Conservation (phyloP, 2,797 vertebrate genomes). For the Poeciliopsis presidionis region DNA sequence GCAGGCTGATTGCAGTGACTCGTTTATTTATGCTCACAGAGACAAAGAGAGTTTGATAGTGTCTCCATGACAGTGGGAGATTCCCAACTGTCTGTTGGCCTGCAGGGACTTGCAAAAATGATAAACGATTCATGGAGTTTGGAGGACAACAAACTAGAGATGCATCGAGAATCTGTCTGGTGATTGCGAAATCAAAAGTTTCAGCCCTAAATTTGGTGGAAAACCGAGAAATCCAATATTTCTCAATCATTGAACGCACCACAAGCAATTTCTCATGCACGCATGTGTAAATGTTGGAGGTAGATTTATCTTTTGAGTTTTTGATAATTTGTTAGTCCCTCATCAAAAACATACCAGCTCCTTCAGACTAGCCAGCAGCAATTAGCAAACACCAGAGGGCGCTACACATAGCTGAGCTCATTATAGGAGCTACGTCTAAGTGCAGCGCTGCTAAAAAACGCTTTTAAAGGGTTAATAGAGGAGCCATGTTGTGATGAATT, state of each 20-base stretch:
- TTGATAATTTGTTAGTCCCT: too few relatives aligned
- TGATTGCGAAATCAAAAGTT: background rate
- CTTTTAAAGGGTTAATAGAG: too few relatives aligned
- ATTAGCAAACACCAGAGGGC: too few relatives aligned
- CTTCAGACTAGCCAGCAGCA: too few relatives aligned
- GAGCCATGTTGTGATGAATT: too few relatives aligned
- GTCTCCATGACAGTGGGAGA: background rate
- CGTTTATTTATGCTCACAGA: background rate
- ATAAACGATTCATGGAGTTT: conserved; percentile 3
- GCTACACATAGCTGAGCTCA: too few relatives aligned
- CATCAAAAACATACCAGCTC: too few relatives aligned
- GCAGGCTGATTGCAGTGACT: background rate
- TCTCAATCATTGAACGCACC: background rate
- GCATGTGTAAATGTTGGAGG: conserved; percentile 12
- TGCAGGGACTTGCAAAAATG: conserved; percentile 54
- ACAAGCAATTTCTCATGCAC: background rate
- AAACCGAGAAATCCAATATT: background rate
- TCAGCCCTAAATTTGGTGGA: background rate
- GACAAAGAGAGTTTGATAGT: background rate
- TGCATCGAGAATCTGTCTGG: background rate
- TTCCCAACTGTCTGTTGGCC: conserved; percentile 42
- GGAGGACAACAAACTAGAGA: conserved; percentile 11
- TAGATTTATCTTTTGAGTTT: too few relatives aligned
- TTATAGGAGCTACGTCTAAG: too few relatives aligned
- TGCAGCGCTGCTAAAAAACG: too few relatives aligned